Conservation (phyloP, 2,113 vertebrate species). For the Rhegmatorhina hoffmannsi region DNA sequence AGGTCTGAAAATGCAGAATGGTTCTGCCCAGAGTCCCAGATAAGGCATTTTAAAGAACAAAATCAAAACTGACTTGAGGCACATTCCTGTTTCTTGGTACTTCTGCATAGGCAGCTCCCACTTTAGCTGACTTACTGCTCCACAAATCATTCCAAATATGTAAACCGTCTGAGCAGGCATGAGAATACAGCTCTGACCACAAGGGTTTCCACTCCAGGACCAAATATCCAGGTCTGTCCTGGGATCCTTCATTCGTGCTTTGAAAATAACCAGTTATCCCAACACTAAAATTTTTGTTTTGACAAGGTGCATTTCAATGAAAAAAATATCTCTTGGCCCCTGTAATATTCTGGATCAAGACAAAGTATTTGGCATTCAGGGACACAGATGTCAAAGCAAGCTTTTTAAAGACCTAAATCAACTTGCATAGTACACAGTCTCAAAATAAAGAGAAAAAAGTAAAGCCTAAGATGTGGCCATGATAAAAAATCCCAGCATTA, state of each 20-base stretch:
- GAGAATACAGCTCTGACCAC: neutral
- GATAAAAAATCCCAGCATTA: neutral
- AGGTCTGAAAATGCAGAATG: neutral
- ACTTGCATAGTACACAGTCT: neutral
- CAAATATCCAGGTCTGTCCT: neutral
- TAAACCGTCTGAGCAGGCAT: neutral
- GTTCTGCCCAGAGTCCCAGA: neutral
- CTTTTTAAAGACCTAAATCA: conserved; percentile 3
- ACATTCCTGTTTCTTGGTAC: neutral
- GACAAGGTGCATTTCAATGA: neutral
- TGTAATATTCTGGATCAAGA: neutral
- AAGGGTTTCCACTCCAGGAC: neutral
- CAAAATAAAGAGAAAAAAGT: neutral
- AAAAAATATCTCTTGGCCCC: neutral
- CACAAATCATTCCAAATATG: neutral
- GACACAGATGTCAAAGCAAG: neutral
- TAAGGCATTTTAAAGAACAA: neutral
- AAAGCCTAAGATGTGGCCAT: neutral
- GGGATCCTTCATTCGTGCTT: neutral
- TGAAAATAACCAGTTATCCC: neutral
- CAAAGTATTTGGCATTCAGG: neutral
- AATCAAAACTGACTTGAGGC: neutral
- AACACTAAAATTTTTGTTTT: neutral
- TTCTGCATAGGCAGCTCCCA: neutral
- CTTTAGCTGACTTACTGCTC: neutral